phyloP scores from a whole-genome alignment of 2,888 invertebrate genomes.

The Rhimphoctona megacephalus region DNA sequence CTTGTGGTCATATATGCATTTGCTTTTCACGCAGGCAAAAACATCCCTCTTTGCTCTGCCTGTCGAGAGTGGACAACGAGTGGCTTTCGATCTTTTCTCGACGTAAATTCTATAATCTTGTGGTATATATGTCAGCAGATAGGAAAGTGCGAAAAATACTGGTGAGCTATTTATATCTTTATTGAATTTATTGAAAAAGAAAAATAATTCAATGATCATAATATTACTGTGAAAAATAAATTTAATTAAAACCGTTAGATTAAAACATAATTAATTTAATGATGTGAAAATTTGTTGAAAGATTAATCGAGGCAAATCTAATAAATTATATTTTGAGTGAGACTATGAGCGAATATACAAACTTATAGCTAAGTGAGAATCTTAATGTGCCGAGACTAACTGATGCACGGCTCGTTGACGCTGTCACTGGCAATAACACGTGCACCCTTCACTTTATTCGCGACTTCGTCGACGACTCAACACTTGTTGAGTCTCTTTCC shows the following conservation, averaged over 20 bases:
- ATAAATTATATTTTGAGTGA: conserved; percentile 10
- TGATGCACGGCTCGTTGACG: conserved; percentile 84
- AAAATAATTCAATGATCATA: too few species aligned
- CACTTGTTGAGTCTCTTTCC: conserved; percentile 5
- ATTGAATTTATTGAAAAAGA: not conserved
- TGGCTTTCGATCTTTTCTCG: conserved; percentile 50
- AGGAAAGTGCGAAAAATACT: not conserved
- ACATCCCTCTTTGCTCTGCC: conserved; percentile 14
- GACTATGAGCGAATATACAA: conserved; percentile 12
- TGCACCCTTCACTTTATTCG: conserved; percentile 21
- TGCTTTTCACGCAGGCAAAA: conserved; percentile 64
- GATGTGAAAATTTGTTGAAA: conserved; percentile 1
- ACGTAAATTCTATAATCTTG: conserved; percentile 58
- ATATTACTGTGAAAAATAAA: not conserved
- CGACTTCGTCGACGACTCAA: conserved; percentile 1
- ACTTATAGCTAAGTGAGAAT: conserved; percentile 76
- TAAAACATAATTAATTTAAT: not conserved
- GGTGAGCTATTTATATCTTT: not conserved
- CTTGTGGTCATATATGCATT: conserved; percentile 69
- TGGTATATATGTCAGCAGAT: conserved; percentile 45
- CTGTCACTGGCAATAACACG: conserved; percentile 81
- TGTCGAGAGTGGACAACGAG: conserved; percentile 30
- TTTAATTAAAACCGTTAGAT: not conserved
- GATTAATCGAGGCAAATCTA: not conserved
- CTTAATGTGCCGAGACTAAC: conserved; percentile 84